phyloP scores from a whole-genome alignment of 2,113 vertebrate genomes.

The Menura novaehollandiae region DNA sequence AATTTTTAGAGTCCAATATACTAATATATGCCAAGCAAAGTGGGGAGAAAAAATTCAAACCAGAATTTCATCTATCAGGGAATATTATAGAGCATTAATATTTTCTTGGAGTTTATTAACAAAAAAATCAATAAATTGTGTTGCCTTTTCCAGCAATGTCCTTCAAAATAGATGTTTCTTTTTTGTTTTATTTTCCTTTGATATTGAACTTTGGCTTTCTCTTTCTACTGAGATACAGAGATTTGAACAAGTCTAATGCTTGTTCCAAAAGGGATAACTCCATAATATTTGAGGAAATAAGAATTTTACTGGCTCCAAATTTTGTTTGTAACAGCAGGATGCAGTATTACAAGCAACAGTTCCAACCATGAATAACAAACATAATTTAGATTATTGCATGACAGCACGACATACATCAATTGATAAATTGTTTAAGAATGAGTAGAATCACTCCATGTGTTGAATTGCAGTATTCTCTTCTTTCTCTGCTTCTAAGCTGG shows the following conservation, averaged over 20 bases:
- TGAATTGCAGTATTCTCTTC: neutral
- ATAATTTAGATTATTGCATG: neutral
- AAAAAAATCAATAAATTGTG: neutral
- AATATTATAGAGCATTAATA: neutral
- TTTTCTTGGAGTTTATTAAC: neutral
- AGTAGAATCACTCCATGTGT: neutral
- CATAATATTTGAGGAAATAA: neutral
- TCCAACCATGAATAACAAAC: neutral
- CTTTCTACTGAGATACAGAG: neutral
- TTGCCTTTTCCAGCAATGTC: neutral
- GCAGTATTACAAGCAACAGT: neutral
- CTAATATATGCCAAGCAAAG: neutral
- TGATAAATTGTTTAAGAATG: neutral
- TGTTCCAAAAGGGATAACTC: neutral
- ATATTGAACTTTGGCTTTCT: neutral
- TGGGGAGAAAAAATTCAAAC: neutral
- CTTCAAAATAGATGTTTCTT: neutral
- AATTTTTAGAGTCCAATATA: neutral
- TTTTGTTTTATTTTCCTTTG: neutral
- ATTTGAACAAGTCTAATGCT: neutral
- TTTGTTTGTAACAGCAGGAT: neutral
- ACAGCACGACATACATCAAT: neutral
- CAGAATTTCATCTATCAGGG: neutral
- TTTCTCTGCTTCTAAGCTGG: neutral
- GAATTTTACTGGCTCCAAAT: neutral